A percentile compares a stretch with the other conserved stretches of the same genome.
phyloP scores from a whole-genome alignment of 2,797 vertebrate genomes.

The Xenentodon cancila region DNA sequence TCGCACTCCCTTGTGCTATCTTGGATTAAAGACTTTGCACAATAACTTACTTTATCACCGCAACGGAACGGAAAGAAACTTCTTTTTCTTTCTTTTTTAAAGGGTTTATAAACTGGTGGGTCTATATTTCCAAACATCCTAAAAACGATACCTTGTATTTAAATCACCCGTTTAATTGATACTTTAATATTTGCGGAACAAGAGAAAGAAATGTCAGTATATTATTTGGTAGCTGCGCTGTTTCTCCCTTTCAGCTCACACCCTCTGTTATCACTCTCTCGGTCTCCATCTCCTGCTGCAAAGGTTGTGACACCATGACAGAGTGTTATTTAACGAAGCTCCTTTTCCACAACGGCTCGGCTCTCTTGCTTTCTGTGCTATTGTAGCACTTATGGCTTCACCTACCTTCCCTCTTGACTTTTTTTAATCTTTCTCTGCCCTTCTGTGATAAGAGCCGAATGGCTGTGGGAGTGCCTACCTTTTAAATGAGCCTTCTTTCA shows the following conservation, averaged over 20 bases:
- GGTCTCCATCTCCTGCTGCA: slow-evolving; percentile 35
- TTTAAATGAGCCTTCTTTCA: slow-evolving; percentile 17
- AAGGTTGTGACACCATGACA: slow-evolving; percentile 41
- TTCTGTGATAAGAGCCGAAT: slow-evolving; percentile 30
- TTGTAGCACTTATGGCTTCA: slow-evolving; percentile 14
- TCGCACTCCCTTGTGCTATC: background rate
- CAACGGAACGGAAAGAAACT: background rate
- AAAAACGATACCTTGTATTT: background rate
- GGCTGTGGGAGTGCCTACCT: slow-evolving; percentile 20
- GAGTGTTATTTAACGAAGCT: slow-evolving; percentile 47
- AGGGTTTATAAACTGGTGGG: background rate
- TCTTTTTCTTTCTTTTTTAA: background rate
- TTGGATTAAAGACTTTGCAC: background rate
- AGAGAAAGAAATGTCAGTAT: background rate
- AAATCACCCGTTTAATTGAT: slow-evolving; percentile 12
- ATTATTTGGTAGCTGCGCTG: slow-evolving; percentile 1
- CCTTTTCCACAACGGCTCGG: slow-evolving; percentile 29
- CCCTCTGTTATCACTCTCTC: background rate
- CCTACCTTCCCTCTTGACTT: slow-evolving; percentile 19
- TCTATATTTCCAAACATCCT: background rate
- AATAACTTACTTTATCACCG: background rate
- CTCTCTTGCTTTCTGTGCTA: slow-evolving; percentile 30
- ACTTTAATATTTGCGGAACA: slow-evolving; percentile 10
- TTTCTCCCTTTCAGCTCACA: slow-evolving; percentile 5
- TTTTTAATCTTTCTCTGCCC: slow-evolving; percentile 15